Conservation (phyloP, 2,113 vertebrate species). For the Ctenodactylus gundi region DNA sequence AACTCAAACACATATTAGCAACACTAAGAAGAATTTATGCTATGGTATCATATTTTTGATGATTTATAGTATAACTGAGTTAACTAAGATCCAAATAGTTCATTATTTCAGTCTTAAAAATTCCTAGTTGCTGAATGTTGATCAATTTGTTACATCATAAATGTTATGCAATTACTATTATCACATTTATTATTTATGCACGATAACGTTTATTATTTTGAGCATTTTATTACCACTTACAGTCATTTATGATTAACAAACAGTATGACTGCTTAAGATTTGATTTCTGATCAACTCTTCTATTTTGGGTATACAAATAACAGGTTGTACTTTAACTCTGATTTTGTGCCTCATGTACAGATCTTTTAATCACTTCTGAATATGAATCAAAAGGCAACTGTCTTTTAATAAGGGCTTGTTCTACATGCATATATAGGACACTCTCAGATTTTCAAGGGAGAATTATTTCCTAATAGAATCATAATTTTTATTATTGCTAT, state of each 20-base stretch:
- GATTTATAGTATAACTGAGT: background rate
- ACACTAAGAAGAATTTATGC: background rate
- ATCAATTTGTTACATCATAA: background rate
- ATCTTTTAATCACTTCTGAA: background rate
- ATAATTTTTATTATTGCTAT: background rate
- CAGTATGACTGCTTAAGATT: background rate
- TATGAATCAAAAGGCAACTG: background rate
- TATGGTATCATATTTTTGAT: background rate
- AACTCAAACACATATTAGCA: background rate
- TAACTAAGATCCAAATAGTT: background rate
- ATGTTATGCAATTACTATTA: background rate
- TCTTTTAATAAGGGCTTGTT: background rate
- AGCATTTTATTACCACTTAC: background rate
- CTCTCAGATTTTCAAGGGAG: background rate
- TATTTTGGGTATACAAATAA: background rate
- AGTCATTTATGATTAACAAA: background rate
- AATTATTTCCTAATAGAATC: background rate
- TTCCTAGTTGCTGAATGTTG: background rate
- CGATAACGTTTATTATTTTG: background rate
- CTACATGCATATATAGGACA: background rate
- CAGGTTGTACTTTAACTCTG: background rate
- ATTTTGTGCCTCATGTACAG: background rate
- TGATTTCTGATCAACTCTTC: background rate
- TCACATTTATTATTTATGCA: background rate
- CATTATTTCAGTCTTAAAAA: background rate